Evolutionary conservation across 2,113 vertebrate genomes (phyloP).

Genomic region (Menidia beryllina): DNA sequence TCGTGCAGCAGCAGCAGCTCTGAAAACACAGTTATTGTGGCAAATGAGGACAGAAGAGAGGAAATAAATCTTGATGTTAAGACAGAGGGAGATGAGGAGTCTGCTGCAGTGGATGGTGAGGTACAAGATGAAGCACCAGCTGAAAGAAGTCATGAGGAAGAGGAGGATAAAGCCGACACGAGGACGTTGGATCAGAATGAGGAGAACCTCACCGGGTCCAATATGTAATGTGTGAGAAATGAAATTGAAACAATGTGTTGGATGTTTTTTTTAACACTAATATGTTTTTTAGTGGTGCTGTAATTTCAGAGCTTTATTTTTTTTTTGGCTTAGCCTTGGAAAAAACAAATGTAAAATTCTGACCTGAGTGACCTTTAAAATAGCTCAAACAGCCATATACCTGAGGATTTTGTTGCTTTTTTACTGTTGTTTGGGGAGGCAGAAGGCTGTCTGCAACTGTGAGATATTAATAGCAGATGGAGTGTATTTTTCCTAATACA

Average conservation of each 20-base stretch:
- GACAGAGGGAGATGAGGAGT: neutral
- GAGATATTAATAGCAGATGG: conserved; percentile 3
- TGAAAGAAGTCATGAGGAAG: neutral
- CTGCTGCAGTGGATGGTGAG: conserved; percentile 9
- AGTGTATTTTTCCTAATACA: conserved; percentile 5
- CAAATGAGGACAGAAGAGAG: conserved; percentile 40
- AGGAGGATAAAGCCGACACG: conserved; percentile 2
- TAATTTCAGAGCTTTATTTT: neutral
- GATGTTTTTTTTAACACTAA: neutral
- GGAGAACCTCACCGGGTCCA: neutral
- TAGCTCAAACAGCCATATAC: neutral
- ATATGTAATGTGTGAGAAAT: no score
- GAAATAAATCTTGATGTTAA: conserved; percentile 4
- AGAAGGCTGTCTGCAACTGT: neutral
- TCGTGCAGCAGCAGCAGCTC: conserved; percentile 83
- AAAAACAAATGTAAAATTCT: conserved; percentile 24
- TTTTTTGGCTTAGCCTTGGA: neutral
- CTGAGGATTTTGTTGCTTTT: neutral
- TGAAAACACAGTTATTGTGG: conserved; percentile 73
- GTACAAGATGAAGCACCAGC: conserved; percentile 3
- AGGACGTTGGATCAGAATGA: neutral
- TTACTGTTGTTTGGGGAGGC: neutral
- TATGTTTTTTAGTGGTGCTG: neutral
- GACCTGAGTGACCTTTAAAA: neutral
- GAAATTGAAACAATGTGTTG: neutral